These are phyloP conservation scores for Helicoverpa zea DNA, from an alignment of 1,140 invertebrate species.

Conservation along the genomic window DNA sequence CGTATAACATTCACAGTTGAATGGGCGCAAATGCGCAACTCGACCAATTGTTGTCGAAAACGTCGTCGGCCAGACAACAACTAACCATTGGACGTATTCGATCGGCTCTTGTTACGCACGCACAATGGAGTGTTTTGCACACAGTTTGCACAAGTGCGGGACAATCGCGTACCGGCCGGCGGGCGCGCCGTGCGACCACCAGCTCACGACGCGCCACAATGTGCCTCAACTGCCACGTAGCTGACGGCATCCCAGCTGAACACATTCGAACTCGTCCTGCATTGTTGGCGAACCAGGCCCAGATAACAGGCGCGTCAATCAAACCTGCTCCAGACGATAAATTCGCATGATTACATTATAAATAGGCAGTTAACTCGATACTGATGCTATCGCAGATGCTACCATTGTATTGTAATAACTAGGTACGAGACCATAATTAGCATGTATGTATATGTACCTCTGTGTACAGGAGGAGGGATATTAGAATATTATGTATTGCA, in stretches of 20 bases:
- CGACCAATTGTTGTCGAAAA: constrained; percentile 50
- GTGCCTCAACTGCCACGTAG: background rate
- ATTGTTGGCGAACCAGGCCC: constrained; percentile 5
- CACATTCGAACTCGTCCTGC: constrained; percentile 22
- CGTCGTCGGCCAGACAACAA: constrained; percentile 28
- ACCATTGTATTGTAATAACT: constrained; percentile 38
- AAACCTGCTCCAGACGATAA: constrained; percentile 29
- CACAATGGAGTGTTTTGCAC: constrained; percentile 65
- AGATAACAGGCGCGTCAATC: constrained; percentile 30
- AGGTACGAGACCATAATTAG: constrained; percentile 11
- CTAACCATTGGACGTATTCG: constrained; percentile 26
- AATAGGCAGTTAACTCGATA: constrained; percentile 18
- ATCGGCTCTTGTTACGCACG: constrained; percentile 45
- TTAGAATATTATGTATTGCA: too few relatives aligned
- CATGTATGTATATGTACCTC: background rate
- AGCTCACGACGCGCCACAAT: constrained; percentile 31
- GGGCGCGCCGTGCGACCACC: constrained; percentile 8
- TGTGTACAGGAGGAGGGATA: too few relatives aligned
- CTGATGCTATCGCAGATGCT: constrained; percentile 20
- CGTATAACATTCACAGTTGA: constrained; percentile 43
- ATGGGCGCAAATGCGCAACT: constrained; percentile 10
- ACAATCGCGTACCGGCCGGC: constrained; percentile 50
- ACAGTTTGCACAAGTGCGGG: constrained; percentile 66
- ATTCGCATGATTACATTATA: constrained; percentile 41
- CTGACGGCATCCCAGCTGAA: constrained; percentile 25